Evolutionary conservation across 2,888 invertebrate genomes (phyloP), one percentile per base, ranked within the genome.

Genomic region (Schizotus pectinicornis): DNA sequence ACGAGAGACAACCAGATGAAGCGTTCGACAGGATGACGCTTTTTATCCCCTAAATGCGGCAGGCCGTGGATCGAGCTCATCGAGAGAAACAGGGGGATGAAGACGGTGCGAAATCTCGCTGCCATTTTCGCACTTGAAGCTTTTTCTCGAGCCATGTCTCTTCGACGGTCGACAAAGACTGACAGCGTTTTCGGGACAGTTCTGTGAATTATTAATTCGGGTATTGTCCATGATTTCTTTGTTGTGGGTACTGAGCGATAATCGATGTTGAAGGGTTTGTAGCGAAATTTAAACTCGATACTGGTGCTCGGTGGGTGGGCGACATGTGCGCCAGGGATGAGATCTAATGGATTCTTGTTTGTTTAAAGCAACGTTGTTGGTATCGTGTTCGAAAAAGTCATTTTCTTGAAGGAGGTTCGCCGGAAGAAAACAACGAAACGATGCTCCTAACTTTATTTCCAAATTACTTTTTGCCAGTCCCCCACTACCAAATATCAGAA

Each of bases 21-120:
- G 41, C 64, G 64, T 61, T 77, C 78, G 1, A 74, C 14, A 0
- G 67, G 67, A 48, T 77, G 75, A 0, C 71, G 62, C 7, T 66
- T 67, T 9, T 47, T 55, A 31, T 65, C 69, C 2, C 71, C 69
- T 22, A 74, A 61, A 55, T 78, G 76, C 30, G 66, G 65, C 14
- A 76, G 71, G 1, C 78, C 78, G 43, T 77, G 77, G 12, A 78
- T 74, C 7, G 74, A 71, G 54, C 75, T 76, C n/a, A 66, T 65
- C 9, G 68, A 67, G 31, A 77, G 66, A 48, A 75, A 77, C 13
- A 56, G 8, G 38, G 11, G 39, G 2, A 60, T 7, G 37, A 59
- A 59, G 6, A 43, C 0, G 7, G 22, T 22, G 5, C 22, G 22
- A 22, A 22, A 22, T 22, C 22, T 22, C 22, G 22, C 5, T 3